Conservation (phyloP, 2,113 vertebrate genomes). For the Penelope pileata region DNA sequence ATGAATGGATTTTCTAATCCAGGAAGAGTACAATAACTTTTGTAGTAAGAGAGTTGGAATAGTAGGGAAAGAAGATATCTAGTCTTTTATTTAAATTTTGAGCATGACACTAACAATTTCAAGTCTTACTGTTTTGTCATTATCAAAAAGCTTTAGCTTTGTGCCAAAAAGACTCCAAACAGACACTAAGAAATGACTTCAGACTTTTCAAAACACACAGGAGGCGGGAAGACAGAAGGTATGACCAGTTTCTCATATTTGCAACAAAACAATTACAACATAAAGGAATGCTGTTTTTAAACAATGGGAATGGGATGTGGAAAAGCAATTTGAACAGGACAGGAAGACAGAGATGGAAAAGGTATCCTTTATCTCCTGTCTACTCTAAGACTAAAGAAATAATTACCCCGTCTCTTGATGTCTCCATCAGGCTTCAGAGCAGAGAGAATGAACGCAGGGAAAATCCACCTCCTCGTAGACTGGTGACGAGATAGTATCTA, state of each 20-base stretch:
- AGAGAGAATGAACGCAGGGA: not conserved
- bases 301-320: not conserved
- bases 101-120: not conserved
- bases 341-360: conserved; percentile 29
- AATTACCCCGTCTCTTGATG: not conserved
- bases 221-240: not conserved
- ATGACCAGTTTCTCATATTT: not conserved
- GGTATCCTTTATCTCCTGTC: not conserved
- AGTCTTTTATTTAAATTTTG: not conserved
- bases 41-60: not conserved
- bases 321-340: conserved; percentile 16
- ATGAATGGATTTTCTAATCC: not conserved
- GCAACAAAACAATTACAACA: not conserved
- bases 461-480: not conserved
- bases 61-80: not conserved
- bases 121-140: not conserved
- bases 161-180: not conserved
- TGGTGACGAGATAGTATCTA: not conserved
- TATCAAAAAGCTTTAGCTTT: not conserved
- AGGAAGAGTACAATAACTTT: not conserved
- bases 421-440: not conserved
- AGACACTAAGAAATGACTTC: not conserved
- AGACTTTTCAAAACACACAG: not conserved
- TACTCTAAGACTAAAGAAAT: not conserved
- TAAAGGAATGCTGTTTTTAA: conserved; percentile 12